A percentile compares a stretch with the other conserved stretches of the same genome.
Evolutionary conservation across 2,888 invertebrate species (phyloP).

Genomic region (Thereva unica): DNA sequence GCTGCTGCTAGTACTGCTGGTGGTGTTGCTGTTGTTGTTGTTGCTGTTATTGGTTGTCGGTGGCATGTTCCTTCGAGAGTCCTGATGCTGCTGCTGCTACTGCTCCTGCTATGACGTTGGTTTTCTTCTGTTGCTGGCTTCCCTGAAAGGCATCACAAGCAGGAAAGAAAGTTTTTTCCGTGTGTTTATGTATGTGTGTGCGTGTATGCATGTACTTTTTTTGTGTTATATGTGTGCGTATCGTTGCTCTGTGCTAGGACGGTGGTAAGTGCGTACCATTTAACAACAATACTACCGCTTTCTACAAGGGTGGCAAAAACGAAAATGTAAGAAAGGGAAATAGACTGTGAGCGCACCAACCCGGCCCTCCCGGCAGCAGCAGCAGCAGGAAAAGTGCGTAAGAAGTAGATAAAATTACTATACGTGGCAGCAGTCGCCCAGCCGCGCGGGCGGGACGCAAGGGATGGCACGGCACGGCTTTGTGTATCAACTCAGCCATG

Average conservation of each 20-base stretch:
- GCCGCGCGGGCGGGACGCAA: background rate
- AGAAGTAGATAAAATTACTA: constrained; percentile 33
- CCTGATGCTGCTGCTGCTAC: constrained; percentile 6
- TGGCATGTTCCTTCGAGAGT: constrained; percentile 1
- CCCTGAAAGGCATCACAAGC: constrained; percentile 14
- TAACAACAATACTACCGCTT: background rate
- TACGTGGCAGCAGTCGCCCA: background rate
- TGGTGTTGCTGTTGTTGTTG: background rate
- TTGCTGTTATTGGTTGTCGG: constrained; percentile 3
- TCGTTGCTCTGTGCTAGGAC: constrained; percentile 8
- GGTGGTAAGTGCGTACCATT: constrained; percentile 24
- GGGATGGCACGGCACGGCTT: background rate
- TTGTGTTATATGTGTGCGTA: no score
- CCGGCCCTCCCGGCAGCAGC: no score
- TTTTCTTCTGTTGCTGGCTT: background rate
- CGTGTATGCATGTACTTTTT: no score
- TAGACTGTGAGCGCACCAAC: background rate
- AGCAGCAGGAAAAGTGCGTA: constrained; percentile 28
- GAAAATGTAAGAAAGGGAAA: constrained; percentile 27
- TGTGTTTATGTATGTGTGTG: constrained; percentile 27
- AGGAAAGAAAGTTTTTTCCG: constrained; percentile 1
- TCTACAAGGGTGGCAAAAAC: background rate
- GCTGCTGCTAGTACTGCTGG: background rate
- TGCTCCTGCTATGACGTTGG: constrained; percentile 10
- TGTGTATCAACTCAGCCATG: background rate